phyloP scores from a whole-genome alignment of 1,140 invertebrate genomes.

The Helicoverpa zea region DNA sequence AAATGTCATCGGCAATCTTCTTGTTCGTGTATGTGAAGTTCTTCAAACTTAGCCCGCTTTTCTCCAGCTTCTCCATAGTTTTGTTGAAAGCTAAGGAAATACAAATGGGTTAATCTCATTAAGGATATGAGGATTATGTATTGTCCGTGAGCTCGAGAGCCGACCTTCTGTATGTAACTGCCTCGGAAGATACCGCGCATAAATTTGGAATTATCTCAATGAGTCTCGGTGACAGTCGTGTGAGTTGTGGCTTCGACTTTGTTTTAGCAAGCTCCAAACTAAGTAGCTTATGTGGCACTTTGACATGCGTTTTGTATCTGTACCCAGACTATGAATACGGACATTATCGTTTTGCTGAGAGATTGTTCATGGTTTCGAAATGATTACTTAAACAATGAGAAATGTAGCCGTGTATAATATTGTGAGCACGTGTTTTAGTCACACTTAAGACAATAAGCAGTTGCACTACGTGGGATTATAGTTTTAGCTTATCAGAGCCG shows the following conservation, averaged over 20 bases:
- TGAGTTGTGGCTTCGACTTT: slow-evolving; percentile 33
- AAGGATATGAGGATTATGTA: slow-evolving; percentile 19
- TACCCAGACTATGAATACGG: neutral
- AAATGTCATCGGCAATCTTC: slow-evolving; percentile 97
- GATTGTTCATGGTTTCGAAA: neutral
- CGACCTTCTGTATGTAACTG: slow-evolving; percentile 31
- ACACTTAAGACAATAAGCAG: no score
- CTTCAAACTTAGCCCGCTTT: slow-evolving; percentile 93
- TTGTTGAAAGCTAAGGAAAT: slow-evolving; percentile 95
- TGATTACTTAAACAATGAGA: no score
- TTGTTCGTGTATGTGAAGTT: slow-evolving; percentile 99
- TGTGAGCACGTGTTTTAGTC: no score
- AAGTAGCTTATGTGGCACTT: neutral
- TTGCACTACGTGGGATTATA: neutral
- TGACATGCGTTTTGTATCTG: neutral
- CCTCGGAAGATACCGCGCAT: slow-evolving; percentile 2
- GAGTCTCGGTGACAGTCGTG: slow-evolving; percentile 34
- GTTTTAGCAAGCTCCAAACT: slow-evolving; percentile 10
- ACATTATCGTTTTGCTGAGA: neutral
- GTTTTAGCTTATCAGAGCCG: neutral
- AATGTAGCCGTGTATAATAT: no score
- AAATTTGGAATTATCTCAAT: slow-evolving; percentile 29
- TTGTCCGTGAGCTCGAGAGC: slow-evolving; percentile 11
- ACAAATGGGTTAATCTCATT: slow-evolving; percentile 9
- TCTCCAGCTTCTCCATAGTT: slow-evolving; percentile 95